A percentile compares a stretch with the other conserved stretches of the same genome.
Conservation (phyloP, 2,113 vertebrate genomes). For the Amblyornis subalaris region DNA sequence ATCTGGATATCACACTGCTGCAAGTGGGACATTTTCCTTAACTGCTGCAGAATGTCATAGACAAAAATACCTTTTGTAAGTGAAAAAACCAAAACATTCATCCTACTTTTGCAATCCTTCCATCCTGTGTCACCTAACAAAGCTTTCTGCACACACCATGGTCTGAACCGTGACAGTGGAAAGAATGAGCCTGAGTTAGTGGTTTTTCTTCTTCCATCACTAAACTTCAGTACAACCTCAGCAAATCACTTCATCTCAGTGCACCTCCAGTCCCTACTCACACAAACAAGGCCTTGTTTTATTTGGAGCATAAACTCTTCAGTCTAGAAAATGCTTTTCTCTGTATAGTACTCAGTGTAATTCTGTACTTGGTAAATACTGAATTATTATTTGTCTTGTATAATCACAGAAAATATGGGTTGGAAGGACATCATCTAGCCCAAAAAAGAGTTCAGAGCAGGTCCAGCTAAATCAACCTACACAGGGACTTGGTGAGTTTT, state of each 20-base stretch:
- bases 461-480: background rate
- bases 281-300: background rate
- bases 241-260: background rate
- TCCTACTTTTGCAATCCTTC: background rate
- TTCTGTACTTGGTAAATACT: background rate
- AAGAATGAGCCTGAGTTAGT: background rate
- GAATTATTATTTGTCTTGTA: background rate
- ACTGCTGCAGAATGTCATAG: constrained; percentile 16
- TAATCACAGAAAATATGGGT: background rate
- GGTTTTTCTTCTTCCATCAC: background rate
- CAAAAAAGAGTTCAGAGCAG: background rate
- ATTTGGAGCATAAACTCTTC: background rate
- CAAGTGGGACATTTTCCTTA: background rate
- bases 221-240: background rate
- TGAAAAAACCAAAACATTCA: background rate
- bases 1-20: background rate
- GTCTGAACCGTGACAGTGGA: background rate
- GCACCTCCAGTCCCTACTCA: background rate
- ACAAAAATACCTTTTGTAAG: constrained; percentile 9
- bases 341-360: background rate
- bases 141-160: background rate
- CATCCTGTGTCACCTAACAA: background rate
- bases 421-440: background rate
- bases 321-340: background rate
- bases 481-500: background rate